phyloP scores from a whole-genome alignment of 2,797 vertebrate species.

The Morus bassanus region DNA sequence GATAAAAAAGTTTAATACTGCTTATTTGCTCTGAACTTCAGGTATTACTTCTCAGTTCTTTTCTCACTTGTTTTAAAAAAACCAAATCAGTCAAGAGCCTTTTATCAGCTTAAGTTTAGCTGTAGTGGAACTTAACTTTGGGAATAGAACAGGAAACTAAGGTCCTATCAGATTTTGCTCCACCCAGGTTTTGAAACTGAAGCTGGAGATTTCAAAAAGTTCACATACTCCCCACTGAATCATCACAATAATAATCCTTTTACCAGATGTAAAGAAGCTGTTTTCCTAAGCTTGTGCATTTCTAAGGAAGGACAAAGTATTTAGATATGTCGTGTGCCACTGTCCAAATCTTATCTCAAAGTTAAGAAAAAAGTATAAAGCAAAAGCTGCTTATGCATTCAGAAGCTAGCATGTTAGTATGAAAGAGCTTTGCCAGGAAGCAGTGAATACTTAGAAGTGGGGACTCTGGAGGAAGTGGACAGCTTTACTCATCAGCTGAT shows the following conservation, averaged over 20 bases:
- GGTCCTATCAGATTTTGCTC: not conserved
- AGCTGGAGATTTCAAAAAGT: not conserved
- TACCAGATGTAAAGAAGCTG: not conserved
- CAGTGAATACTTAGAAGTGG: conserved; percentile 27
- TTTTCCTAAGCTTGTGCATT: not conserved
- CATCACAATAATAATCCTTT: not conserved
- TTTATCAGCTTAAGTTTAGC: not conserved
- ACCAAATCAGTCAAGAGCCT: not conserved
- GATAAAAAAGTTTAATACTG: not conserved
- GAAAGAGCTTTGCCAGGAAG: not conserved
- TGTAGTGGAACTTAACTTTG: not conserved
- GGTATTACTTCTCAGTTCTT: not conserved
- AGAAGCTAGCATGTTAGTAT: not conserved
- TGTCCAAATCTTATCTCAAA: not conserved
- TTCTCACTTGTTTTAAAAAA: not conserved
- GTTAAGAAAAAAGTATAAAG: not conserved
- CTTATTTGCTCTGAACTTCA: not conserved
- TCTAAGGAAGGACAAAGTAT: not conserved
- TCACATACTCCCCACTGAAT: not conserved
- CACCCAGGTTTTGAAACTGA: not conserved
- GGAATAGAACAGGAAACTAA: not conserved
- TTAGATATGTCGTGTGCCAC: not conserved
- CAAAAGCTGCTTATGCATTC: not conserved
- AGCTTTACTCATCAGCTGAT: conserved; percentile 58
- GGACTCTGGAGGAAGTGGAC: conserved; percentile 5